phyloP scores from a whole-genome alignment of 2,113 vertebrate genomes.

The Erpornis zantholeuca region DNA sequence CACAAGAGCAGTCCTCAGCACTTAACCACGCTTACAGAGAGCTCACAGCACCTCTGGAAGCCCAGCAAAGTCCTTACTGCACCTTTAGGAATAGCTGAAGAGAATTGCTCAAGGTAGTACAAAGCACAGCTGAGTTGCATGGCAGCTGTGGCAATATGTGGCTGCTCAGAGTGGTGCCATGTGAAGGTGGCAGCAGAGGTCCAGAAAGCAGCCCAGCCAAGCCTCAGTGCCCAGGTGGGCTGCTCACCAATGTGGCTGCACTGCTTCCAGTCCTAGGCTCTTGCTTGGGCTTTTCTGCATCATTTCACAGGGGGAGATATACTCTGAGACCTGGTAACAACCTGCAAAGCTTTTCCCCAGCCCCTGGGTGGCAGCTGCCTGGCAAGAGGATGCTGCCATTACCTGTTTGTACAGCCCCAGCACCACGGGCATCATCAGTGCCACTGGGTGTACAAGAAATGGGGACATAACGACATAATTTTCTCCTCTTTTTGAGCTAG shows the following conservation, averaged over 20 bases:
- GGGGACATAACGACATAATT: not conserved
- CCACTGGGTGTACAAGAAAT: not conserved
- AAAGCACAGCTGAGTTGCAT: not conserved
- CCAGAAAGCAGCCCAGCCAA: not conserved
- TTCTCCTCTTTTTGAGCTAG: not conserved
- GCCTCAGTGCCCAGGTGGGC: not conserved
- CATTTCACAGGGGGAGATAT: rapidly evolving
- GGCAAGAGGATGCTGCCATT: not conserved
- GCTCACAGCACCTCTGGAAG: not conserved
- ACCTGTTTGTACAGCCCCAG: not conserved
- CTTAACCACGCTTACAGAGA: not conserved
- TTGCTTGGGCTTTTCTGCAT: not conserved
- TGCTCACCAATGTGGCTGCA: not conserved
- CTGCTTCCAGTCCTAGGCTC: not conserved
- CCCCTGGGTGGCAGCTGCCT: not conserved
- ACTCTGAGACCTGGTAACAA: not conserved
- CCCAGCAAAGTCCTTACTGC: not conserved
- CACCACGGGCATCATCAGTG: rapidly evolving
- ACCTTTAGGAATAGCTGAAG: not conserved
- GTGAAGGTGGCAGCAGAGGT: not conserved
- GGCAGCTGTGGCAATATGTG: rapidly evolving
- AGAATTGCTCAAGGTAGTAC: not conserved
- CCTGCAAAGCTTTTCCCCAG: not conserved
- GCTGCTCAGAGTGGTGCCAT: rapidly evolving
- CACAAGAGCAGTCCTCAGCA: not conserved